Conservation (phyloP, 2,888 invertebrate species). For the Halictus ligatus region DNA sequence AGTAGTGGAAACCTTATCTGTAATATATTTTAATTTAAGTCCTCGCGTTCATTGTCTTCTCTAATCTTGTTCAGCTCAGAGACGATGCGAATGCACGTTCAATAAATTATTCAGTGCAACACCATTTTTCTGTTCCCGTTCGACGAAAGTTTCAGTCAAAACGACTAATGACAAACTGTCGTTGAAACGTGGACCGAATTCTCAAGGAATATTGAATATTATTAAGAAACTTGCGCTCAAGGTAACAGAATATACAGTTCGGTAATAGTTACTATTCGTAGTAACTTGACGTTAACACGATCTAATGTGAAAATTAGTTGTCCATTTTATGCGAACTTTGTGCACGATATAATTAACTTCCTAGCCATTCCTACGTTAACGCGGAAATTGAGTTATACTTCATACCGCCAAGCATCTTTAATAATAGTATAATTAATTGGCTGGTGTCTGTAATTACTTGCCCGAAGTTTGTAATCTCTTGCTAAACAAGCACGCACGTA, state of each 20-base stretch:
- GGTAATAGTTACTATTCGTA: not conserved
- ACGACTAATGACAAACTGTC: not conserved
- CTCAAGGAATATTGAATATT: not conserved
- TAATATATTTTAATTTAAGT: not conserved
- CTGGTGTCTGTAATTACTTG: slow-evolving; percentile 25
- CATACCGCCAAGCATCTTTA: slow-evolving; percentile 22
- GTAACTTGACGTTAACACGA: not conserved
- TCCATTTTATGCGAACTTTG: not conserved
- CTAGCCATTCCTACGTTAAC: not conserved
- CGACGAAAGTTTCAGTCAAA: not conserved
- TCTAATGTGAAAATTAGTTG: not conserved
- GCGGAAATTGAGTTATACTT: slow-evolving; percentile 3
- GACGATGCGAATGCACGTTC: not conserved
- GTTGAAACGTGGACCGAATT: not conserved
- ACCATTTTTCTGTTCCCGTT: not conserved
- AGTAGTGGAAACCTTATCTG: too few species aligned
- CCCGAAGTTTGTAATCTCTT: slow-evolving; percentile 25
- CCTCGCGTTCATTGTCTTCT: not conserved
- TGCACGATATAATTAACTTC: not conserved
- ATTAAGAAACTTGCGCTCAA: not conserved
- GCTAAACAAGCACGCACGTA: slow-evolving; percentile 24
- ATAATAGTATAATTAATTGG: slow-evolving; percentile 31
- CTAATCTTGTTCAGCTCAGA: not conserved
- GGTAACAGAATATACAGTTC: not conserved
- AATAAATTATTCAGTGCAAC: not conserved